Evolutionary conservation across 1,140 invertebrate genomes (phyloP).

Genomic region (Muscidifurax raptorellus): DNA sequence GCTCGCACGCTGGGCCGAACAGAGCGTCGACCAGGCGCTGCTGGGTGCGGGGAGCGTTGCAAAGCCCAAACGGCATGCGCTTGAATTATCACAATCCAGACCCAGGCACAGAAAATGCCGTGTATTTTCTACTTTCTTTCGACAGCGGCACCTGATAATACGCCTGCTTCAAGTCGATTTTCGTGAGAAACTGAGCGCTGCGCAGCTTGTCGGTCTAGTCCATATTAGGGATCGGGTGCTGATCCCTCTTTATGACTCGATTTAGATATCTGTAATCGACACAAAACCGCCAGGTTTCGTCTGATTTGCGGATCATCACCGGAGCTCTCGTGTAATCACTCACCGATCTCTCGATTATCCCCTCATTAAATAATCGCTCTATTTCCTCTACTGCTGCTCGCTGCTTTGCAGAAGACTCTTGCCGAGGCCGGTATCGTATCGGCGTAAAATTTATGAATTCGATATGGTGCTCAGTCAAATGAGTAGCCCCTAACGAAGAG

Average conservation of each 20-base stretch:
- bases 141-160: not conserved
- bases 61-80: slow-evolving; percentile 61
- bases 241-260: too few relatives aligned
- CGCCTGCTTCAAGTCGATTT: slow-evolving; percentile 19
- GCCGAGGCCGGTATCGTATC: too few relatives aligned
- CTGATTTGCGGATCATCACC: slow-evolving; percentile 58
- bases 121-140: slow-evolving; percentile 30
- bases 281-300: slow-evolving; percentile 56
- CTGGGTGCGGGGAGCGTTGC: slow-evolving; percentile 49
- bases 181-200: not conserved
- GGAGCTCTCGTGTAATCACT: slow-evolving; percentile 61
- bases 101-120: slow-evolving; percentile 62
- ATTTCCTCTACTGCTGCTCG: slow-evolving; percentile 19
- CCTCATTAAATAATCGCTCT: slow-evolving; percentile 55
- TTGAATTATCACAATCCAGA: slow-evolving; percentile 62
- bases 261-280: slow-evolving; percentile 56
- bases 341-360: slow-evolving; percentile 59
- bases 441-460: too few relatives aligned
- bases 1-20: too few relatives aligned
- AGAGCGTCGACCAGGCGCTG: too few relatives aligned
- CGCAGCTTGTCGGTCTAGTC: not conserved
- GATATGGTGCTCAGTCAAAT: too few relatives aligned
- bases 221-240: slow-evolving; percentile 40
- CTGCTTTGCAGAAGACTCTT: too few relatives aligned
- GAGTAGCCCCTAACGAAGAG: too few relatives aligned